Percentiles rank a stretch among this genome's conserved stretches.
These are phyloP conservation scores for Drosophila repletoides DNA, from an alignment of 1,140 invertebrate species.

Conservation along the genomic window DNA sequence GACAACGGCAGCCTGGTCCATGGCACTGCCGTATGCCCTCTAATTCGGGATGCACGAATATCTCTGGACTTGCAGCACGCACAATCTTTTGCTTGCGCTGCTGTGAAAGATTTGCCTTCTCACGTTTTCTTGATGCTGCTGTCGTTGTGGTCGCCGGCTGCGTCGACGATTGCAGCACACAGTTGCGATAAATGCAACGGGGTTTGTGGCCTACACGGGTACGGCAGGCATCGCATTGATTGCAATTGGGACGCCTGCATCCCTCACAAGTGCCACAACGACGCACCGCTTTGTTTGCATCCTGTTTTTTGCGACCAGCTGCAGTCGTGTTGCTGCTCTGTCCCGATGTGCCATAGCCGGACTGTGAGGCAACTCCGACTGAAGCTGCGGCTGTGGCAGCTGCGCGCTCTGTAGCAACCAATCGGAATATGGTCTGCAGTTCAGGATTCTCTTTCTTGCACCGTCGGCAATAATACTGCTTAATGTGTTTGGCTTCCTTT, in stretches of 20 bases:
- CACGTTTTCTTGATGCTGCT: conserved; percentile 40
- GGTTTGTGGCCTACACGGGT: conserved; percentile 91
- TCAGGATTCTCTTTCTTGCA: conserved; percentile 92
- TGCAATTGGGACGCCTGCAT: conserved; percentile 93
- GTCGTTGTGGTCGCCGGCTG: conserved; percentile 14
- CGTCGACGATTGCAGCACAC: conserved; percentile 37
- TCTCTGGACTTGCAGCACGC: conserved; percentile 84
- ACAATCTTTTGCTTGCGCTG: conserved; percentile 80
- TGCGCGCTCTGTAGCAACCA: conserved; percentile 63
- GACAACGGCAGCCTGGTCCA: conserved; percentile 92
- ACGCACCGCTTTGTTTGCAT: conserved; percentile 69
- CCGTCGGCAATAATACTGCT: conserved; percentile 95
- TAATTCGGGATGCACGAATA: conserved; percentile 83
- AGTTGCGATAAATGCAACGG: conserved; percentile 85
- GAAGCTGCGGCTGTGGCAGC: conserved; percentile 31
- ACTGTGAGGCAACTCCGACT: conserved; percentile 23
- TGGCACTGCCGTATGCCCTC: conserved; percentile 90
- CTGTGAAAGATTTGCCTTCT: conserved; percentile 47
- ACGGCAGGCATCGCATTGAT: conserved; percentile 88
- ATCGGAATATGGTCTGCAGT: conserved; percentile 88
- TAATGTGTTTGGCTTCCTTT: conserved; percentile 95
- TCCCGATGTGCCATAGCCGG: conserved; percentile 14
- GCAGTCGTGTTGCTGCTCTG: neutral
- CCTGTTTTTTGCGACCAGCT: conserved; percentile 29
- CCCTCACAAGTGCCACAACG: conserved; percentile 93